Conservation (phyloP, 2,113 vertebrate genomes). For the Tragulus kanchil region DNA sequence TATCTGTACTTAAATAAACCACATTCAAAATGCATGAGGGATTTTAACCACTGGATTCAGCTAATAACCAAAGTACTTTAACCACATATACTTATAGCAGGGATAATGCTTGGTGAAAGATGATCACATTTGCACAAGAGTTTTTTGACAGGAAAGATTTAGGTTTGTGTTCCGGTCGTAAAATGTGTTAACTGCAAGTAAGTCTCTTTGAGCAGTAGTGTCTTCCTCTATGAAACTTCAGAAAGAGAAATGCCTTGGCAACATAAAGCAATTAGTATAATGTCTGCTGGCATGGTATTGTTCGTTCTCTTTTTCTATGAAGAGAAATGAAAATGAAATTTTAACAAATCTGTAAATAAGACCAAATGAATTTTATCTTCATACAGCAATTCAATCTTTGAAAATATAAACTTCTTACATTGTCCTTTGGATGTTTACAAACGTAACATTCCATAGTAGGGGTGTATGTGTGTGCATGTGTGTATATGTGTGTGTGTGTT, state of each 20-base stretch:
- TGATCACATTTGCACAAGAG: neutral
- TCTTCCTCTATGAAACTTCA: constrained; percentile 32
- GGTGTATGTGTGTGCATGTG: neutral
- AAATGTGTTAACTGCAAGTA: constrained; percentile 22
- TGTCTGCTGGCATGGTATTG: neutral
- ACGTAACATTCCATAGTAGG: neutral
- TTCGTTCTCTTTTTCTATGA: constrained; percentile 6
- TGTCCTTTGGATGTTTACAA: constrained; percentile 65
- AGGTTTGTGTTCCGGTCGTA: constrained; percentile 1
- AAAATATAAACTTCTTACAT: constrained; percentile 34
- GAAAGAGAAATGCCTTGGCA: constrained; percentile 15
- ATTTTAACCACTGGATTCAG: neutral
- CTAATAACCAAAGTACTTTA: neutral
- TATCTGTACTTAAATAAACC: constrained; percentile 49
- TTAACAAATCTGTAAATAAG: constrained; percentile 31
- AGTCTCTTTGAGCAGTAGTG: neutral
- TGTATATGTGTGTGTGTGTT: neutral
- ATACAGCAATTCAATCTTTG: constrained; percentile 55
- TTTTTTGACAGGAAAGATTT: neutral
- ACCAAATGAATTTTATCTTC: constrained; percentile 43
- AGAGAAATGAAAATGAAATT: neutral
- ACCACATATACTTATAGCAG: neutral
- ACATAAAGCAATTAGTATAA: constrained; percentile 31
- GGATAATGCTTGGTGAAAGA: neutral
- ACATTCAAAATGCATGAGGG: neutral